Percentiles rank a stretch among this genome's conserved stretches.
Evolutionary conservation across 2,113 vertebrate species (phyloP).

Genomic region (Sinosuthora webbiana): DNA sequence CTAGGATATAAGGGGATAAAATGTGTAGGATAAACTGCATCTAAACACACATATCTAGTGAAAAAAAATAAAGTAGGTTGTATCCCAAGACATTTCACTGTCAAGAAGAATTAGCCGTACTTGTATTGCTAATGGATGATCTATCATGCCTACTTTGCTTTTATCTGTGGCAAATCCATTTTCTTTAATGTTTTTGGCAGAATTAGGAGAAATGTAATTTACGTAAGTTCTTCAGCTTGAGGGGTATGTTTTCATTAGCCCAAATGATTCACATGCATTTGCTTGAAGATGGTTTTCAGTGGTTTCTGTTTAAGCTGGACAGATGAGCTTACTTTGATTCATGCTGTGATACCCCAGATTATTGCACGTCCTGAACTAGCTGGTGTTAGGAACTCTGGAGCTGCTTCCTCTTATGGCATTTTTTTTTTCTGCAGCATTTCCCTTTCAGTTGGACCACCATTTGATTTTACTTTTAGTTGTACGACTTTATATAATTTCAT

Average conservation of each 20-base stretch:
- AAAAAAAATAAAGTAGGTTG: background rate
- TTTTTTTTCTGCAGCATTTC: background rate
- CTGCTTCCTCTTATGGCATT: accelerated
- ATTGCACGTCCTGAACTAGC: background rate
- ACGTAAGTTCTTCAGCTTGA: background rate
- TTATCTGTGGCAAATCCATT: constrained; percentile 9
- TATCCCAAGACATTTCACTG: background rate
- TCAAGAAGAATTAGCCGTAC: background rate
- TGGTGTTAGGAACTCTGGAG: accelerated
- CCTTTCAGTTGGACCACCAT: background rate
- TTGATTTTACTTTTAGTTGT: background rate
- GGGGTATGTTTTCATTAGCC: background rate
- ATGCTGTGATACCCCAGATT: background rate
- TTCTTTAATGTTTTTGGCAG: constrained; percentile 37
- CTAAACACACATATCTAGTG: background rate
- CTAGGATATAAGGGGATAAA: background rate
- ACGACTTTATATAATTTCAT: background rate
- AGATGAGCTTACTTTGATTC: background rate
- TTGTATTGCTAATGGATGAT: constrained; percentile 8
- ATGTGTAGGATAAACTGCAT: background rate
- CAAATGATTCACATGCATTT: background rate
- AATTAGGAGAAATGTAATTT: constrained; percentile 21
- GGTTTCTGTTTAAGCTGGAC: background rate
- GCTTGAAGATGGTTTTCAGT: background rate
- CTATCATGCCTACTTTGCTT: background rate